These are phyloP conservation scores for Drosophila lacteicornis DNA, from an alignment of 1,140 invertebrate species.

Conservation along the genomic window DNA sequence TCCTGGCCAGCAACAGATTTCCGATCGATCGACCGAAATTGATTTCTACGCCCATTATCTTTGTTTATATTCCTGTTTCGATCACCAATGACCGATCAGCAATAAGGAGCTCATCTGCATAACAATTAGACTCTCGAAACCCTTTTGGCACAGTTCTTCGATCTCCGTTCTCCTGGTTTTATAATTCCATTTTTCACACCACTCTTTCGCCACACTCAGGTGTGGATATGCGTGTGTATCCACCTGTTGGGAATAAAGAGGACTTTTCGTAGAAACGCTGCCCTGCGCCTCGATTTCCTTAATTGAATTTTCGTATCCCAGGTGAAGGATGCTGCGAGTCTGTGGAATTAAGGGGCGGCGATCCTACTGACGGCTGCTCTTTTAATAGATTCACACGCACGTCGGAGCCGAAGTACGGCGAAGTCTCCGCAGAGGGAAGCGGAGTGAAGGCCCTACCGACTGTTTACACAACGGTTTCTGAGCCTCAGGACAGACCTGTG, in stretches of 20 bases:
- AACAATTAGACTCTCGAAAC: constrained; percentile 47
- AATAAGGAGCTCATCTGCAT: constrained; percentile 61
- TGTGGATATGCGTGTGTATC: not conserved
- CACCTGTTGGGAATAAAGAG: constrained; percentile 26
- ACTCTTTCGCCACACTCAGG: constrained; percentile 1
- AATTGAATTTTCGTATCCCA: constrained; percentile 67
- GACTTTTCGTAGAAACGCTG: constrained; percentile 66
- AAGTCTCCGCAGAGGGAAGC: not conserved
- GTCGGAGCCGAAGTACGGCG: not conserved
- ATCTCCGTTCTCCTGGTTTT: not conserved
- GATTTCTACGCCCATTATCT: constrained; percentile 54
- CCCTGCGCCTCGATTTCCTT: constrained; percentile 71
- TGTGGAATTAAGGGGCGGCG: not conserved
- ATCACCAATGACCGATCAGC: not conserved
- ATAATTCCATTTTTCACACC: constrained; percentile 58
- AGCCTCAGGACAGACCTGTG: not conserved
- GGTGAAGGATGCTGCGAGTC: constrained; percentile 26
- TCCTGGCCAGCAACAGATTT: constrained; percentile 58
- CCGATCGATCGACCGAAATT: constrained; percentile 52
- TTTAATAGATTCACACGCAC: constrained; percentile 78
- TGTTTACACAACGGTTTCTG: constrained; percentile 15
- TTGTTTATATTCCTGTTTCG: not conserved
- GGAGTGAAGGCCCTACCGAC: not conserved
- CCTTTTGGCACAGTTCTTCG: constrained; percentile 46
- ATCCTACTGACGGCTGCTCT: constrained; percentile 32